phyloP scores from a whole-genome alignment of 2,888 invertebrate genomes.

The Thera britannica region DNA sequence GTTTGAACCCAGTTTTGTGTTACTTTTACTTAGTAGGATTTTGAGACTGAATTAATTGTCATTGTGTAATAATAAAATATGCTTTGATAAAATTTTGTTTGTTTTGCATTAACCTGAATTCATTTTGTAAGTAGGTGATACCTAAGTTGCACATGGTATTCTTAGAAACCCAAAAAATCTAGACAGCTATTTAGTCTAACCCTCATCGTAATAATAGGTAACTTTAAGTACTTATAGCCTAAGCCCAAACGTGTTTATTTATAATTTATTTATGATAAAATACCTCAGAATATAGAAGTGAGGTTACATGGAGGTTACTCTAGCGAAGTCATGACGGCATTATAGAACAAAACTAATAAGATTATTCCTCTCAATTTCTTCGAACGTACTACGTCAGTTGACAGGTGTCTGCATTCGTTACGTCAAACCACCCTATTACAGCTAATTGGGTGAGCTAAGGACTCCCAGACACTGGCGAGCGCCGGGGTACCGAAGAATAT shows the following conservation, averaged over 20 bases:
- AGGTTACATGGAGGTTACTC: not conserved
- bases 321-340: constrained; percentile 32
- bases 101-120: too few species aligned
- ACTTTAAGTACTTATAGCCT: too few species aligned
- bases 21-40: constrained; percentile 34
- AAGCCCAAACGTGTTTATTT: too few species aligned
- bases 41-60: constrained; percentile 39
- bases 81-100: not conserved
- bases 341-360: constrained; percentile 51
- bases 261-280: too few species aligned
- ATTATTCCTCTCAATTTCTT: constrained; percentile 43
- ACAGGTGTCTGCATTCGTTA: constrained; percentile 72
- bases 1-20: constrained; percentile 50
- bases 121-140: too few species aligned
- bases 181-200: too few species aligned
- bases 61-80: constrained; percentile 27
- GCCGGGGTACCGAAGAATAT: constrained; percentile 9
- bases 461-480: constrained; percentile 23
- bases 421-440: constrained; percentile 55
- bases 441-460: constrained; percentile 63
- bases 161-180: too few species aligned
- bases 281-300: too few species aligned
- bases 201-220: too few species aligned
- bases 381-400: constrained; percentile 50
- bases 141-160: too few species aligned